These are phyloP conservation scores for Scaptomyza flava DNA, from an alignment of 2,888 invertebrate genomes.

Conservation along the genomic window DNA sequence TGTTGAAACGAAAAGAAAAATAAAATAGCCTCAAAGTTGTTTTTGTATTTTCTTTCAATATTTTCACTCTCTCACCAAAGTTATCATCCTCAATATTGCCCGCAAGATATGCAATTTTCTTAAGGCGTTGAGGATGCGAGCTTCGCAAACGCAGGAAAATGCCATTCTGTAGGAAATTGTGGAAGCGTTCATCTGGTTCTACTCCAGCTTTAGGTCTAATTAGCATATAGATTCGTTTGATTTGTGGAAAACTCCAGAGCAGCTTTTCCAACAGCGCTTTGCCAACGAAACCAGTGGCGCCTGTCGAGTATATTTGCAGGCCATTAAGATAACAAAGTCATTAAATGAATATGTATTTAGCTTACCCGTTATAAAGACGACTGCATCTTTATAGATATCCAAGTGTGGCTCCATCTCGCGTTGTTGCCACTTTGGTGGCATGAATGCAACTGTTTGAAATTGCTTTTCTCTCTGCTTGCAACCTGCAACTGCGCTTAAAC, in stretches of 20 bases:
- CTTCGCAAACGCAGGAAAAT: constrained; percentile 89
- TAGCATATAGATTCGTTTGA: constrained; percentile 91
- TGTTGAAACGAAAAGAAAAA: constrained; percentile 44
- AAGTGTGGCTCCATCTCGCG: constrained; percentile 25
- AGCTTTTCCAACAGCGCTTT: constrained; percentile 97
- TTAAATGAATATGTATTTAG: neutral
- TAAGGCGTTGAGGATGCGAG: constrained; percentile 87
- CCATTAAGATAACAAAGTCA: neutral
- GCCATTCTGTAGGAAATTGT: constrained; percentile 91
- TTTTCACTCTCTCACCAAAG: constrained; percentile 71
- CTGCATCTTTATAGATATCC: constrained; percentile 76
- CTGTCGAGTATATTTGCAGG: constrained; percentile 85
- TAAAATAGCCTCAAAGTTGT: neutral
- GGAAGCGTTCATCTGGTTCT: constrained; percentile 88
- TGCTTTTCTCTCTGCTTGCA: constrained; percentile 25
- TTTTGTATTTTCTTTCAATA: constrained; percentile 17
- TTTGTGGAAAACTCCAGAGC: constrained; percentile 91
- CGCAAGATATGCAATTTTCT: constrained; percentile 89
- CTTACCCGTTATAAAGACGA: constrained; percentile 81
- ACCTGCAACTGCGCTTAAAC: constrained; percentile 23
- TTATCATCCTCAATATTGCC: constrained; percentile 88
- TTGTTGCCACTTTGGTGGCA: constrained; percentile 55
- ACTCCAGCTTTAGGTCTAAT: constrained; percentile 91
- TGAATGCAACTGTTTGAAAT: constrained; percentile 56
- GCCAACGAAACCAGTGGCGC: constrained; percentile 95